Evolutionary conservation across 1,140 invertebrate species (phyloP), one percentile per base, ranked within the genome.

Genomic region (Drosophila ogumai): DNA sequence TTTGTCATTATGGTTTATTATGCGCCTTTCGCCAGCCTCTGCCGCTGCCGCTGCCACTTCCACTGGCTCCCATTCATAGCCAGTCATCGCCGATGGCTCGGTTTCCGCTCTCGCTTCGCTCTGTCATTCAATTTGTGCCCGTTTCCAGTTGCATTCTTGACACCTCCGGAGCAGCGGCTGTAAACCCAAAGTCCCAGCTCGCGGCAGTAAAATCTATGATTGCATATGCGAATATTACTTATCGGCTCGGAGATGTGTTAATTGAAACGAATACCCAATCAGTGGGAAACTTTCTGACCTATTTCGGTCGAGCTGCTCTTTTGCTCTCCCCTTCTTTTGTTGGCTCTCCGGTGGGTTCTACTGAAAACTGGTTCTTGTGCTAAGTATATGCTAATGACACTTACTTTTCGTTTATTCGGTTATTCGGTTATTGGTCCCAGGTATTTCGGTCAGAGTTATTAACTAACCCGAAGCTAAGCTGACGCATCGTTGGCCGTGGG

Each of bases 361-460:
- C 36, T 19, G 22, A 25, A 78, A 78, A 78, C 75, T 71, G 77
- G 75, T 87, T 86, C 79, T 87, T 60, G 80, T 88, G 85, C 77
- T 84, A 88, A 88, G 84, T 82, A 84, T 80, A 88, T 88, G 84
- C 84, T 84, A 88, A 88, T 87, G 85, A 64, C 64, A 80, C 67
- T 79, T 77, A 81, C 67, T 80, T 63, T 82, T 84, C 46, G 65
- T 59, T 54, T 54, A 36, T 54, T 46, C 19, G 59, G 61, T 25
- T 46, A 22, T 81, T 82, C 49, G 65, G 63, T 22, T 68, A 43
- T 50, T 55, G 60, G 54, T 49, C 60, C 46, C 67, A 63, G 55
- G 80, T 82, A 87, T 82, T 82, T 78, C 82, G 82, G 82, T 87
- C 82, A 87, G 77, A 82, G 84, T 87, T 87, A 87, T 87, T 87